Conservation (phyloP, 2,797 vertebrate species). For the Lacerta bilineata region DNA sequence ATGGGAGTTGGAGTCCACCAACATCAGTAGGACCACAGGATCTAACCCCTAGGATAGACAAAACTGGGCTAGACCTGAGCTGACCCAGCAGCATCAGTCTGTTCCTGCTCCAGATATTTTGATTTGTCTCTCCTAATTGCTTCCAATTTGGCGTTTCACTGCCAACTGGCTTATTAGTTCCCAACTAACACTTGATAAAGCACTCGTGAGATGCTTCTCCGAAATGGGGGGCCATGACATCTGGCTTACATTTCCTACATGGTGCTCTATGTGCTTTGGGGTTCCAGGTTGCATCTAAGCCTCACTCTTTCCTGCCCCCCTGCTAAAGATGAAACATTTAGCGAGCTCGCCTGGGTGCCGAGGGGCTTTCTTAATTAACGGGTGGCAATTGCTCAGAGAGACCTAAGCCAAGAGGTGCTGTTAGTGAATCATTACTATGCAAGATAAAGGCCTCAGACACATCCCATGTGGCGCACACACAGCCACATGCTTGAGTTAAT, state of each 20-base stretch:
- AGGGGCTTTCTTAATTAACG: constrained; percentile 35
- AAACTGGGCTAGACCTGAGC: background rate
- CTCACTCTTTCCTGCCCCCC: constrained; percentile 7
- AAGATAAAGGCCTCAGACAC: constrained; percentile 9
- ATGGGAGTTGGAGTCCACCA: too few species aligned
- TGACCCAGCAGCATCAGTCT: background rate
- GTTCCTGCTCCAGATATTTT: background rate
- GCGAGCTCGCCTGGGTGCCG: background rate
- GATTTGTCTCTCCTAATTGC: background rate
- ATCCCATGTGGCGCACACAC: background rate
- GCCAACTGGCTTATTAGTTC: background rate
- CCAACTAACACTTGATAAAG: background rate
- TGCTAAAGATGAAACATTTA: background rate
- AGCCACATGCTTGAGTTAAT: background rate
- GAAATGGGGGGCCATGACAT: background rate
- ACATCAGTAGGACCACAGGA: too few species aligned
- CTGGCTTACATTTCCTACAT: background rate
- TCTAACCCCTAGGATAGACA: background rate
- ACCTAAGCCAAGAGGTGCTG: constrained; percentile 32
- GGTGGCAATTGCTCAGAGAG: constrained; percentile 42
- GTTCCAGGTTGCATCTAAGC: constrained; percentile 2
- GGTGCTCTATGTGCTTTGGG: constrained; percentile 2
- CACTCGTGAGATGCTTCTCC: background rate
- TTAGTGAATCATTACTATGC: constrained; percentile 41
- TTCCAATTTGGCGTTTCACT: background rate